Evolutionary conservation across 2,797 vertebrate genomes (phyloP).

Genomic region (Eulemur albifrons): DNA sequence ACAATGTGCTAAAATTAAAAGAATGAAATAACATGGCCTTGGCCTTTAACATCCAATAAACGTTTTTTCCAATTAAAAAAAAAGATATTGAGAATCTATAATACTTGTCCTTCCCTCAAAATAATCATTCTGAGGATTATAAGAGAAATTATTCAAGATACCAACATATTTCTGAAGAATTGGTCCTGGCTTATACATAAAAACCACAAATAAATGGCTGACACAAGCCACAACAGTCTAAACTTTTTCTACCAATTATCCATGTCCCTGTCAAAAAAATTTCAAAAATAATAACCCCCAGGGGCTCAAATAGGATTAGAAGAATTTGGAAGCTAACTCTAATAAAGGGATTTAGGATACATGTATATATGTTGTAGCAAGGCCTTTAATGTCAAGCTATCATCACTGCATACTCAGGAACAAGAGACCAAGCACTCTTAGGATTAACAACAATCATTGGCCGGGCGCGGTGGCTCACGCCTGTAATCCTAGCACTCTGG

Average conservation of each 20-base stretch:
- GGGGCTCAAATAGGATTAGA: neutral
- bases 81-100: neutral
- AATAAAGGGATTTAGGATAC: neutral
- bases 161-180: neutral
- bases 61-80: neutral
- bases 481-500: no score
- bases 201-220: neutral
- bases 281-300: neutral
- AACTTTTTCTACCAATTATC: slow-evolving; percentile 49
- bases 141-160: neutral
- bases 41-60: neutral
- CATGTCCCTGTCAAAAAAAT: neutral
- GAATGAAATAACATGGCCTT: neutral
- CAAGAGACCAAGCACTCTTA: neutral
- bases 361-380: neutral
- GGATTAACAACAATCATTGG: slow-evolving; percentile 12
- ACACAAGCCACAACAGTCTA: neutral
- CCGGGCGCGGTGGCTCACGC: no score
- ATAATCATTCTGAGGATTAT: neutral
- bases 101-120: neutral
- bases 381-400: slow-evolving; percentile 29
- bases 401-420: slow-evolving; percentile 8
- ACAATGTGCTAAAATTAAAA: slow-evolving; percentile 1
- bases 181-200: neutral
- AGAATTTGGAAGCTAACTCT: neutral